A percentile compares a stretch with the other conserved stretches of the same genome.
Evolutionary conservation across 37 sponge, comb jelly and placozoan genomes (phyloP).

Genomic region (Halisarca cf. caerulea): DNA sequence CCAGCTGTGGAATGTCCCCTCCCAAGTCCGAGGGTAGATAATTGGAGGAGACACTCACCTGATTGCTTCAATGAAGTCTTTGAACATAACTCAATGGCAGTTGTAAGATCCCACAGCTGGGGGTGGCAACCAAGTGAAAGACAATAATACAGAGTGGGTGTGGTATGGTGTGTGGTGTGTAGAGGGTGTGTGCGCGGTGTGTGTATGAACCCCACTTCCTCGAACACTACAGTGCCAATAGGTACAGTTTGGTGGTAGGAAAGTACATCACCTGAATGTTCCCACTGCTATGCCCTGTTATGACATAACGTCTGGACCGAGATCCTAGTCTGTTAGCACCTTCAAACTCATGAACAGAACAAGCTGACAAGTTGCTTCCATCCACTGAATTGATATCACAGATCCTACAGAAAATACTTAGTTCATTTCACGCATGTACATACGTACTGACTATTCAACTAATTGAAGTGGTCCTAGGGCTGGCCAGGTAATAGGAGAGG

Average conservation of each 20-base stretch:
- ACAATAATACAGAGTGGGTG: background rate
- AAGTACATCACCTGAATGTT: slow-evolving; percentile 89
- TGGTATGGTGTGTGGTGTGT: background rate
- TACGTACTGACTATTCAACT: no score
- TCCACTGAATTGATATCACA: slow-evolving; percentile 92
- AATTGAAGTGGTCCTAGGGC: no score
- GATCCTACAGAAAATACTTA: slow-evolving; percentile 71
- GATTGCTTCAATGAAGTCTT: no score
- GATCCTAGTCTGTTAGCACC: slow-evolving; percentile 81
- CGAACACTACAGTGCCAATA: no score
- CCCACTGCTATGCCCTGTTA: slow-evolving; percentile 93
- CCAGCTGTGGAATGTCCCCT: no score
- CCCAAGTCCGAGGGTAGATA: no score
- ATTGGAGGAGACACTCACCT: no score
- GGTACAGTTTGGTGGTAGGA: no score
- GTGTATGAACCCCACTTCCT: no score
- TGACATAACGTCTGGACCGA: slow-evolving; percentile 81
- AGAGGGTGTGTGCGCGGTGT: no score
- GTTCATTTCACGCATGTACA: no score
- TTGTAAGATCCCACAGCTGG: slow-evolving; percentile 96
- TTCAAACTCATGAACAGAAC: slow-evolving; percentile 97
- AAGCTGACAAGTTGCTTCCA: slow-evolving; percentile 81
- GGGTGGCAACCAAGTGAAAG: background rate
- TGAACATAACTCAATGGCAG: slow-evolving; percentile 71
- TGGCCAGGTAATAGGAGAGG: no score